Conservation (phyloP, 1,140 invertebrate species). For the Drosophila ogumai region DNA sequence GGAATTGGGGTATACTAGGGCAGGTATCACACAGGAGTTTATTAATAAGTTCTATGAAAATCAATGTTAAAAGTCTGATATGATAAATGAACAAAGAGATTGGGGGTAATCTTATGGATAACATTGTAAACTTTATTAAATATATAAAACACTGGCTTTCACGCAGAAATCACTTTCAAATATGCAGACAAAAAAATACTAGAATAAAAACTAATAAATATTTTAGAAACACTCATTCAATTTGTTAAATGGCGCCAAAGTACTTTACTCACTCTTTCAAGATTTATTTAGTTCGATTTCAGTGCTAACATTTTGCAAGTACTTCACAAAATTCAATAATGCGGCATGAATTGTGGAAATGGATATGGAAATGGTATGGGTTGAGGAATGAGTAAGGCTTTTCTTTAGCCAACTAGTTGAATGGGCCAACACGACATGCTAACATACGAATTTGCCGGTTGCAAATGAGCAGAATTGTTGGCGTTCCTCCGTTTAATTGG, state of each 20-base stretch:
- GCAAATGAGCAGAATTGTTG: conserved; percentile 74
- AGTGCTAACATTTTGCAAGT: conserved; percentile 13
- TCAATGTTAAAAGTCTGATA: too few species aligned
- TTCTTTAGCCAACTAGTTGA: conserved; percentile 67
- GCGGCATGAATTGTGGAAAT: conserved; percentile 1
- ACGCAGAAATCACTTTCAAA: too few species aligned
- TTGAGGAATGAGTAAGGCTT: conserved; percentile 9
- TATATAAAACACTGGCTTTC: not conserved
- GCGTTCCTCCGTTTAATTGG: conserved; percentile 74
- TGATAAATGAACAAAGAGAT: too few species aligned
- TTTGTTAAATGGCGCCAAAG: conserved; percentile 3
- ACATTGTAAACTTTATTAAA: too few species aligned
- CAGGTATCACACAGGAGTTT: not conserved
- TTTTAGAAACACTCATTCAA: not conserved
- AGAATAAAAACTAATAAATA: not conserved
- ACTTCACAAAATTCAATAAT: conserved; percentile 45
- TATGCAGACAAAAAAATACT: not conserved
- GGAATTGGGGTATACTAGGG: not conserved
- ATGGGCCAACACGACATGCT: conserved; percentile 59
- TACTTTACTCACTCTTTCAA: not conserved
- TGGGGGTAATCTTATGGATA: too few species aligned
- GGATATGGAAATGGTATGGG: conserved; percentile 5
- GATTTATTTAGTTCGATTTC: not conserved
- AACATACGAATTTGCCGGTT: conserved; percentile 42
- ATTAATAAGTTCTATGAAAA: too few species aligned